A percentile compares a stretch with the other conserved stretches of the same genome.
Evolutionary conservation across 2,113 vertebrate species (phyloP).

Genomic region (Lynx canadensis): DNA sequence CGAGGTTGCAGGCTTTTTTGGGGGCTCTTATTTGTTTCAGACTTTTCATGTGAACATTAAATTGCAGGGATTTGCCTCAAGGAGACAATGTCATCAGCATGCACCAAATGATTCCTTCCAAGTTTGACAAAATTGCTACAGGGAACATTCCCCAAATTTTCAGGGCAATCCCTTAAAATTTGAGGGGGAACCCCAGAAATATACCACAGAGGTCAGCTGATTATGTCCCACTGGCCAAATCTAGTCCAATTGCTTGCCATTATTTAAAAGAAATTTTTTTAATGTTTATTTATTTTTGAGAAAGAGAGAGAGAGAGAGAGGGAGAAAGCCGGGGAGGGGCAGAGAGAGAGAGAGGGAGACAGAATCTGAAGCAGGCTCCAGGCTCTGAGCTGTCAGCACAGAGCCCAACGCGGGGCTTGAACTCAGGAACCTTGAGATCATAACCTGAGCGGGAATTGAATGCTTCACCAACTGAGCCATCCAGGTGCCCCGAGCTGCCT

Average conservation of each 20-base stretch:
- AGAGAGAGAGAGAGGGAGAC: no score
- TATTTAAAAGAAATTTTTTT: no score
- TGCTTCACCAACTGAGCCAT: no score
- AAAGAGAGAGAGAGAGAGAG: no score
- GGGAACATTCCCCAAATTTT: neutral
- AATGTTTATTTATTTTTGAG: no score
- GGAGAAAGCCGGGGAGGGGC: no score
- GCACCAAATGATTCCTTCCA: neutral
- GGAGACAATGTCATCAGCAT: neutral
- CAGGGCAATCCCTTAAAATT: neutral
- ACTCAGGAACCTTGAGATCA: no score
- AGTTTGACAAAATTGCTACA: neutral
- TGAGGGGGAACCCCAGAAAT: neutral
- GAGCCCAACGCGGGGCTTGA: no score
- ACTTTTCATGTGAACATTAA: slow-evolving; percentile 30
- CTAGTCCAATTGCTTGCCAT: neutral
- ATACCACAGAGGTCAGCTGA: neutral
- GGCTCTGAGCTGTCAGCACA: no score
- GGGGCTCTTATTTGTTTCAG: neutral
- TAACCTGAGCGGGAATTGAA: no score
- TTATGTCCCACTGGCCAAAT: neutral
- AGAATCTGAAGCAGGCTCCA: no score
- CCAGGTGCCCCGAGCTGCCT: neutral
- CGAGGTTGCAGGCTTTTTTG: neutral
- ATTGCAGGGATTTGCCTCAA: neutral